Evolutionary conservation across 2,888 invertebrate species (phyloP).

Genomic region (Volucella inanis): DNA sequence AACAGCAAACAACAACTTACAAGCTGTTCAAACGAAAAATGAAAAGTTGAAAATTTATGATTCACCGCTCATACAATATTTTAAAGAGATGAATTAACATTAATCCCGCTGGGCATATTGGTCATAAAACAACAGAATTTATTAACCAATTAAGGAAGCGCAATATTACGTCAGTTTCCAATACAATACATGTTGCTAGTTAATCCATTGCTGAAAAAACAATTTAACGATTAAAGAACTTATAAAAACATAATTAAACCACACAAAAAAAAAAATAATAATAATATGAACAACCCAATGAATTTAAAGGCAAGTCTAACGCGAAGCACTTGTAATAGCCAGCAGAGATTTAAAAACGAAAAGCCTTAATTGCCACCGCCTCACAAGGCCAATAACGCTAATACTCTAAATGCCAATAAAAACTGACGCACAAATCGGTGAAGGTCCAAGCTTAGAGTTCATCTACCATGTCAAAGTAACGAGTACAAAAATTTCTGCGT

Average conservation of each 20-base stretch:
- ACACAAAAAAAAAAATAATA: no score
- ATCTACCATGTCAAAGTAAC: slow-evolving; percentile 23
- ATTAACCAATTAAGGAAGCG: slow-evolving; percentile 38
- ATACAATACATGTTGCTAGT: slow-evolving; percentile 43
- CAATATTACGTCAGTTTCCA: slow-evolving; percentile 35
- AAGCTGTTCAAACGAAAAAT: no score
- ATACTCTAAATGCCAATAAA: slow-evolving; percentile 58
- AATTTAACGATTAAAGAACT: slow-evolving; percentile 45
- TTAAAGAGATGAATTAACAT: no score
- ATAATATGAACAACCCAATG: neutral
- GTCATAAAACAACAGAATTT: slow-evolving; percentile 12
- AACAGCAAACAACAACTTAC: no score
- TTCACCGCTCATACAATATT: no score
- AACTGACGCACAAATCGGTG: slow-evolving; percentile 47
- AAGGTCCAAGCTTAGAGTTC: slow-evolving; percentile 52
- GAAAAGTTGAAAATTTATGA: no score
- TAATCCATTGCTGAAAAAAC: slow-evolving; percentile 16
- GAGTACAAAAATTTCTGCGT: neutral
- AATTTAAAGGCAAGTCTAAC: slow-evolving; percentile 19
- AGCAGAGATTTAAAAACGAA: slow-evolving; percentile 39
- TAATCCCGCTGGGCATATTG: slow-evolving; percentile 4
- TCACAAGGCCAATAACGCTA: slow-evolving; percentile 64
- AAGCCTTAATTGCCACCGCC: slow-evolving; percentile 41
- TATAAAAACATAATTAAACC: slow-evolving; percentile 11
- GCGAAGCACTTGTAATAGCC: slow-evolving; percentile 27